Base-by-base conservation (phyloP, 2,888 invertebrate species). In the Orchestes rusci region DNA sequence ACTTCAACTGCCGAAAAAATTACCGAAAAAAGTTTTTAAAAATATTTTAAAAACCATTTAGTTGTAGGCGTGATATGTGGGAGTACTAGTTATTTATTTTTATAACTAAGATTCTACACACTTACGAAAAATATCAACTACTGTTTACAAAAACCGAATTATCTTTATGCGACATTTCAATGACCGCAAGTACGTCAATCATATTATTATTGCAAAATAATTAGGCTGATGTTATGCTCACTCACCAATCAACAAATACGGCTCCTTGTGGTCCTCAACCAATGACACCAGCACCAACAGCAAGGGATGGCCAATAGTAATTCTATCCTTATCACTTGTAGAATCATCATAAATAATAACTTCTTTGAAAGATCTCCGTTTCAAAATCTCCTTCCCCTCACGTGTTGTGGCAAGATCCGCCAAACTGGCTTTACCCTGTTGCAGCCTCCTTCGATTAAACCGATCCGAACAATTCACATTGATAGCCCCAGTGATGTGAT, bases 401-500 rank as follows among this genome's bases (percentile, higher is more conserved):
- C 74, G 67, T 4, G 76, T 74, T 16, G 76, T 74, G 18, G 81
- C 78, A 50, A 84, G 66, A 63, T 84, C 82, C 38, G 79, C 51
- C 16, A 82, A 64, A 2, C 73, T 73, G 7, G 79, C 79, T 57
- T 79, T 79, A 8, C 82, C 80, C 58, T 77, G 74, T 59, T 80
- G 79, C 51, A 84, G 67, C 18, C 83, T 68, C 52, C 78, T 71
- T 45, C 80, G 71, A 61, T 80, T 81, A 63, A 82, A 79, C 34
- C 82, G 18, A 62, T 83, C 82, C 23, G 79, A 75, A 60, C 82
- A 83, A 64, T 81, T 82, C 50, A 84, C 75, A 66, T 84, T 84
- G 58, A 80, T 74, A 16, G 80, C 77, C 28, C 80, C 81, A 44
- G 72, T 69, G 51, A 84, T 76, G 66, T 84, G 84, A 61, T 76